Base-by-base conservation (phyloP, 1,140 invertebrate genomes). In the Zaprionus kolodkinae region DNA sequence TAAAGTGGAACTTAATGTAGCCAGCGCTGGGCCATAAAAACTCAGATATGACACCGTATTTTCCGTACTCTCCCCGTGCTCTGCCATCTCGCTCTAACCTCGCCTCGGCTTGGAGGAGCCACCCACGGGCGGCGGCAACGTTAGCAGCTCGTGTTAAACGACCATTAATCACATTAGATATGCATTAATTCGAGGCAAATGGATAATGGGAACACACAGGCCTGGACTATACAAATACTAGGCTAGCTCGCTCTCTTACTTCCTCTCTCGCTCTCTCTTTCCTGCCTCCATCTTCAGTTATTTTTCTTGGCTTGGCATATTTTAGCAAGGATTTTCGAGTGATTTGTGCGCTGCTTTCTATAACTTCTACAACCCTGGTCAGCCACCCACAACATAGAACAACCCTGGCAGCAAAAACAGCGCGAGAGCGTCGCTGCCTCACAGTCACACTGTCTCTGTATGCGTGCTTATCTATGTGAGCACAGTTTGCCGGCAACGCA, bases 161-260 rank as follows among this genome's bases (percentile, higher is more conserved):
- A 68, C 81, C 85, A 88, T 88, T 88, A 88, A 88, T 88, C 84
- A 89, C 85, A 88, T 88, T 89, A 88, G 81, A 76, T 89, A 78
- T 89, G 85, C 85, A 89, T 89, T 88, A 88, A 88, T 85, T 73
- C 63, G 64, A 60, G 62, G 13, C 6, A 45, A 45, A 45, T 45
- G n/a, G 40, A 45, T 45, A 45, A 45, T 45, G 40, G 40, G 7
- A 45, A 6, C 33, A 45, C 40, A 17, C 40, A 45, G 40, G 7
- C 40, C 40, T 45, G n/a, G 40, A 15, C n/a, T 45, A 9, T 15
- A 45, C n/a, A n/a, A 45, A 1, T 9, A 45, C n/a, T n/a, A 6
- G 5, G 1, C 13, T 43, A n/a, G n/a, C n/a, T 9, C 17, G 17
- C 36, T 13, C 52, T 6, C 25, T 13, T 12, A 12, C 12, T 38